Percentiles rank a stretch among this genome's conserved stretches.
phyloP scores from a whole-genome alignment of 1,140 invertebrate species.

The Zaprionus lachaisei region DNA sequence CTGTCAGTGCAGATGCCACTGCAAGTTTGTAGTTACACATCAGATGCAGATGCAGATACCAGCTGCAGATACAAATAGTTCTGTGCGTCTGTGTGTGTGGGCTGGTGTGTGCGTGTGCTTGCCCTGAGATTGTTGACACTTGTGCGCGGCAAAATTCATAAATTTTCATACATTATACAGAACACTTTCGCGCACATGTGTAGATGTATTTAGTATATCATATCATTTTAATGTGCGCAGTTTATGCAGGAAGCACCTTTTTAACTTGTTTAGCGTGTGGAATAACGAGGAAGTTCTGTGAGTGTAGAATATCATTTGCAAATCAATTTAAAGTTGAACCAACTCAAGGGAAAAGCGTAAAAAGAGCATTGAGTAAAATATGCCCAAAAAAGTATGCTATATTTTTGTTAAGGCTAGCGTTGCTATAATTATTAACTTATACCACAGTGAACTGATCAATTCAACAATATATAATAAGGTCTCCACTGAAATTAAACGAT shows the following conservation, averaged over 20 bases:
- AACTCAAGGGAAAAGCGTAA: background rate
- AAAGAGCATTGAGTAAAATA: background rate
- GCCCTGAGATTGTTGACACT: conserved; percentile 27
- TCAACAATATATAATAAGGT: too few species aligned
- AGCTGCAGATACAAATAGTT: background rate
- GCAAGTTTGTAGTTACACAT: conserved; percentile 10
- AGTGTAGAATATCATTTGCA: background rate
- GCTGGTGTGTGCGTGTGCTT: background rate
- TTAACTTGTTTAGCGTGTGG: background rate
- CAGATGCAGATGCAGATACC: conserved; percentile 7
- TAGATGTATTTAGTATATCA: background rate
- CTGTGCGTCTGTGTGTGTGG: background rate
- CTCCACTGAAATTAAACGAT: too few species aligned
- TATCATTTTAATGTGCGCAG: background rate
- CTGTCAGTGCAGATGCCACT: background rate
- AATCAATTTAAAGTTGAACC: background rate
- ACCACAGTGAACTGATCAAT: too few species aligned
- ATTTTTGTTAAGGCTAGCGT: background rate
- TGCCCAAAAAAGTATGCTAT: conserved; percentile 2
- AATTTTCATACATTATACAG: conserved; percentile 19
- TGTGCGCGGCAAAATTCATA: conserved; percentile 25
- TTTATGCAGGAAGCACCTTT: background rate
- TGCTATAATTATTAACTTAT: too few species aligned
- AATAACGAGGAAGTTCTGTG: background rate
- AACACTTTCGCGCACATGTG: background rate